These are phyloP conservation scores for Microhierax caerulescens DNA, from an alignment of 2,797 vertebrate genomes.

Conservation along the genomic window DNA sequence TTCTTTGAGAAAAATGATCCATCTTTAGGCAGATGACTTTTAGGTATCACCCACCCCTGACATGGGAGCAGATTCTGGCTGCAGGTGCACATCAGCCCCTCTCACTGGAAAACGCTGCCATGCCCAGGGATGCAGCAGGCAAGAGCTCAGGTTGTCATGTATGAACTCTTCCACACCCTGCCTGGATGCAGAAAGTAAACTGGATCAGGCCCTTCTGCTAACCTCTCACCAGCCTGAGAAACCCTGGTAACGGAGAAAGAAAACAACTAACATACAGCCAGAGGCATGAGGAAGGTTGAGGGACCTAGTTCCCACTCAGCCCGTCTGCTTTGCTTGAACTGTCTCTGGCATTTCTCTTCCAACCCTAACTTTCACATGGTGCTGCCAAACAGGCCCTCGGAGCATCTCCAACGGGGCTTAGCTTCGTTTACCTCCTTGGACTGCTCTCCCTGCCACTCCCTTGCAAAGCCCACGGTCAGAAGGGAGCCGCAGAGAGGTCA, in stretches of 20 bases:
- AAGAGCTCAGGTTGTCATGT: neutral
- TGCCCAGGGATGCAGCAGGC: rapidly evolving
- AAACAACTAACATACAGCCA: neutral
- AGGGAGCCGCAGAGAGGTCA: neutral
- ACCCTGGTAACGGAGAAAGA: rapidly evolving
- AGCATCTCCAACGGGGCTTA: neutral
- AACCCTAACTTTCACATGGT: neutral
- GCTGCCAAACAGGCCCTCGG: neutral
- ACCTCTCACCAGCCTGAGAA: neutral
- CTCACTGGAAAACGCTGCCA: neutral
- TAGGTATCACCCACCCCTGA: rapidly evolving
- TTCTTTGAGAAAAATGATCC: neutral
- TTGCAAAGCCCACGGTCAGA: neutral
- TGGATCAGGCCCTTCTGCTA: neutral
- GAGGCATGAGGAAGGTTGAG: rapidly evolving
- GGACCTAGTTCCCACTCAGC: neutral
- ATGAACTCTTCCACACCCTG: rapidly evolving
- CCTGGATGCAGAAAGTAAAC: neutral
- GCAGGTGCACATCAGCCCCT: neutral
- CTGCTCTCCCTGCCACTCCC: neutral
- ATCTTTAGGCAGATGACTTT: neutral
- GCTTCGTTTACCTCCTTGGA: neutral
- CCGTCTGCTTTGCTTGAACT: neutral
- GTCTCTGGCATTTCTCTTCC: neutral
- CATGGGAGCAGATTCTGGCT: rapidly evolving